Evolutionary conservation across 1,140 invertebrate genomes (phyloP).

Genomic region (Papilio polyxenes): DNA sequence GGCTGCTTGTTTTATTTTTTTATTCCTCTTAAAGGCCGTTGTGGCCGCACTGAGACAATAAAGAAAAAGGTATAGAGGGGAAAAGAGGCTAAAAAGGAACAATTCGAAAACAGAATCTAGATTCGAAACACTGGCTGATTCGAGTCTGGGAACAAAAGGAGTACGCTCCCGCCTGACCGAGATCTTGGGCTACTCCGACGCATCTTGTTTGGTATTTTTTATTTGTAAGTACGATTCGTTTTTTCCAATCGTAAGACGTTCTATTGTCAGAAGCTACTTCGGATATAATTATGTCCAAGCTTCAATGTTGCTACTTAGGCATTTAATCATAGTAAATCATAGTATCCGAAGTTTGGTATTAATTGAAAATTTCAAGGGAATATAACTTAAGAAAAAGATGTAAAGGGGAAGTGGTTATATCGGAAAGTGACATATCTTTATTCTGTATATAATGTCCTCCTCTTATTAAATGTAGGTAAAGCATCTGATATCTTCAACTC

Average conservation of each 20-base stretch:
- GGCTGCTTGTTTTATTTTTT: constrained; percentile 68
- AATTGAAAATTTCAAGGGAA: no score
- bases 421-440: no score
- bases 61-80: constrained; percentile 74
- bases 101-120: constrained; percentile 76
- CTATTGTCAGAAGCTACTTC: constrained; percentile 74
- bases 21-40: constrained; percentile 50
- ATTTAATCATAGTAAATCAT: no score
- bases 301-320: not conserved
- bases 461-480: no score
- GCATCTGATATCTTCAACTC: no score
- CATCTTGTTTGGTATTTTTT: constrained; percentile 69
- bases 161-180: constrained; percentile 77
- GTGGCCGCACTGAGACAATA: constrained; percentile 76
- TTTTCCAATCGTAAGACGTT: constrained; percentile 74
- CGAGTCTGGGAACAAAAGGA: constrained; percentile 77
- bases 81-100: constrained; percentile 67
- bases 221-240: constrained; percentile 72
- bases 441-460: no score
- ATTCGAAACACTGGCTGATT: constrained; percentile 79
- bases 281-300: constrained; percentile 59
- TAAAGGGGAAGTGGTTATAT: no score
- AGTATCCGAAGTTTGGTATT: no score
- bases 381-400: no score
- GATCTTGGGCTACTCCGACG: constrained; percentile 76